These are phyloP conservation scores for Acanthisitta chloris DNA, from an alignment of 2,113 vertebrate species.

Conservation along the genomic window DNA sequence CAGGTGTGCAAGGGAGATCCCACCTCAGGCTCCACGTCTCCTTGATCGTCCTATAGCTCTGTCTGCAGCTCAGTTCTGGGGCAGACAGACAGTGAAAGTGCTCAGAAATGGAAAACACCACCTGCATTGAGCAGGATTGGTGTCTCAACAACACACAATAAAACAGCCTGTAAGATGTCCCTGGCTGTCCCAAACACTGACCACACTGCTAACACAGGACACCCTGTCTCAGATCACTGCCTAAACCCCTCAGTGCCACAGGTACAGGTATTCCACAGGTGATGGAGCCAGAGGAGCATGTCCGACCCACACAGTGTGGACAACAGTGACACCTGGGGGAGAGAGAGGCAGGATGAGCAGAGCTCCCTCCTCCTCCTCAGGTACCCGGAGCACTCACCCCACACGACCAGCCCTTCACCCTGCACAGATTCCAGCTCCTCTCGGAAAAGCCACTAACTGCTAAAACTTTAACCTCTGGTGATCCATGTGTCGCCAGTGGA, in stretches of 20 bases:
- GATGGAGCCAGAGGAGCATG: neutral
- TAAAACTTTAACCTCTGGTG: accelerated
- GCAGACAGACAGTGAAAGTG: too few species aligned
- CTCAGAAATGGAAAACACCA: neutral
- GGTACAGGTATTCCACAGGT: neutral
- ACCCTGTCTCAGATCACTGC: neutral
- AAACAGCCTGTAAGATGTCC: accelerated
- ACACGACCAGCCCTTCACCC: accelerated
- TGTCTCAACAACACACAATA: accelerated
- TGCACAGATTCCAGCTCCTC: accelerated
- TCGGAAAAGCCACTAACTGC: accelerated
- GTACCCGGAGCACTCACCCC: neutral
- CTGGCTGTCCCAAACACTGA: accelerated
- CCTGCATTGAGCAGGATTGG: accelerated
- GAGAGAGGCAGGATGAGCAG: slow-evolving; percentile 36
- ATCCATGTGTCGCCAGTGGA: accelerated
- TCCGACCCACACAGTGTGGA: neutral
- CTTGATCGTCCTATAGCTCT: neutral
- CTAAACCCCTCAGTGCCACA: too few species aligned
- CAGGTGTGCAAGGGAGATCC: accelerated
- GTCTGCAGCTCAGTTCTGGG: neutral
- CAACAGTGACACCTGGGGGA: slow-evolving; percentile 81
- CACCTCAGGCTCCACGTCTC: neutral
- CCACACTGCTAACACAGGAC: accelerated
- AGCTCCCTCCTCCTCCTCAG: neutral